Base-by-base conservation (phyloP, 1,140 invertebrate species). In the Drosophila nigromelanica region DNA sequence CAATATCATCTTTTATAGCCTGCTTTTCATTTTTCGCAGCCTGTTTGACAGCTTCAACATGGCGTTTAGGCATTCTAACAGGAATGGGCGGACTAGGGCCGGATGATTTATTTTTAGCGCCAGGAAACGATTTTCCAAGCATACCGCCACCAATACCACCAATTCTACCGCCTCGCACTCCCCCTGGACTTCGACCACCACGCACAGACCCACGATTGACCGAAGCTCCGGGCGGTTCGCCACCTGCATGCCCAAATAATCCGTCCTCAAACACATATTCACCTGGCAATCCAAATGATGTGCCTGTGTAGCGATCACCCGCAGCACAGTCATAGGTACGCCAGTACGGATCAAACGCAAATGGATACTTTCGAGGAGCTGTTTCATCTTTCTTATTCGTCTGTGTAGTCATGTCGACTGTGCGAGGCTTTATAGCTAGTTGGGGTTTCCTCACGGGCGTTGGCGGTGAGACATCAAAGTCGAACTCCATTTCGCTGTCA, bases 401-500 rank as follows among this genome's bases (percentile, higher is more conserved):
- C 27, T 6, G 27, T 6, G 27, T 27, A 5, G 5, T 27, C 5
- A 27, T 27, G 4, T 27, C 5, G 27, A 27, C 27, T 5, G 5
- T 33, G 6, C 52, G 43, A 10, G 58, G 76, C 62, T 60, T 63
- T 27, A 37, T n/a, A 2, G 11, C 6, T 6, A 18, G 1, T 14
- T 24, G 27, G 27, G 27, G 27, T 27, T 1, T 27, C 27, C 21
- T 24, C 21, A 30, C 15, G 7, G n/a, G 73, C 1, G 63, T 55
- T 0, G 85, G 82, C 0, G 91, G 89, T 7, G 76, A 77, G 0
- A 92, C 75, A 55, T 83, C 71, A 1, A 92, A 59, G 43, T 92
- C 55, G n/a, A 78, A 90, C 42, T 92, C 90, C 37, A 80, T 27
- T 4, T 92, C 91, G 33, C 81, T 89, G 2, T 89, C 76, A 11